A percentile compares a stretch with the other conserved stretches of the same genome.
phyloP scores from a whole-genome alignment of 2,888 invertebrate species.

The Sussaba pulchella region DNA sequence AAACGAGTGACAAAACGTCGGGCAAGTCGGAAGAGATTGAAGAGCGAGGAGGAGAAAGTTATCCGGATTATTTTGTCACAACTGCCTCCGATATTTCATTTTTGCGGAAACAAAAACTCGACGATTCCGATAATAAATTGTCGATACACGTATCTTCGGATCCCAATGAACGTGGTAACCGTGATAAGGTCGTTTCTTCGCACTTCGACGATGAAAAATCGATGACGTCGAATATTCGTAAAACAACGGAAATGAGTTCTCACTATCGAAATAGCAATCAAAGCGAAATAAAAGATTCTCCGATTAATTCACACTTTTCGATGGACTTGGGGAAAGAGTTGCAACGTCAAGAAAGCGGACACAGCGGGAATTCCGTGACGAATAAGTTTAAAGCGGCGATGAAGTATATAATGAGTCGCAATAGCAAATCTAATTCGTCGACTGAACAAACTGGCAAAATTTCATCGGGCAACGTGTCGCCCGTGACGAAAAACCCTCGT shows the following conservation, averaged over 20 bases:
- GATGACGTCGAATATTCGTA: too few relatives aligned
- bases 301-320: not conserved
- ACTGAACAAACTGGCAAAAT: not conserved
- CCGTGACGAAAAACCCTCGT: not conserved
- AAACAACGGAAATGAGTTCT: too few relatives aligned
- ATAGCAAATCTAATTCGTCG: not conserved
- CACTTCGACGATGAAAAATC: not conserved
- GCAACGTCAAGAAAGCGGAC: not conserved
- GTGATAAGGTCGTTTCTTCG: not conserved
- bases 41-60: not conserved
- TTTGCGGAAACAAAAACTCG: not conserved
- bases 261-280: too few relatives aligned
- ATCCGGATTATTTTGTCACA: slow-evolving; percentile 2
- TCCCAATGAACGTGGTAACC: not conserved
- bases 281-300: not conserved
- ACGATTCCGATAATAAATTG: not conserved
- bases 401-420: not conserved
- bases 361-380: not conserved
- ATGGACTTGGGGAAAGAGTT: not conserved
- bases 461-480: not conserved
- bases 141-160: not conserved
- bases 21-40: not conserved
- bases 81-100: slow-evolving; percentile 38
- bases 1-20: not conserved
- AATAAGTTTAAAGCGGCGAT: not conserved